These are phyloP conservation scores for Periophthalmodon schlosseri DNA, from an alignment of 2,113 vertebrate species.

Conservation along the genomic window DNA sequence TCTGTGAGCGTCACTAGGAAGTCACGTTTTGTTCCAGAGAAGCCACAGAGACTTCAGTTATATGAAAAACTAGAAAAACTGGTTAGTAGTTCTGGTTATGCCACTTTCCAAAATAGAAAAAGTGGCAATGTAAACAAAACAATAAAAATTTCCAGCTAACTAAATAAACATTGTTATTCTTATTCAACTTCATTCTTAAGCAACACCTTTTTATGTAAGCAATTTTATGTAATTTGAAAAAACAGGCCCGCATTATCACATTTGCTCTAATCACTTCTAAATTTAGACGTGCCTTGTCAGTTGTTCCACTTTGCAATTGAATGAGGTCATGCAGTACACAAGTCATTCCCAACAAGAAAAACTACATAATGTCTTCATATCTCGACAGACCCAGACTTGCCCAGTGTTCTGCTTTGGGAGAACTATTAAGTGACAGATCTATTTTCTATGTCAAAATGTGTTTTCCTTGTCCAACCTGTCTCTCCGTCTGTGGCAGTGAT, in stretches of 20 bases:
- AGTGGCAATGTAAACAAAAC: neutral
- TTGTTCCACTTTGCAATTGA: constrained; percentile 28
- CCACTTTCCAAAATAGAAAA: neutral
- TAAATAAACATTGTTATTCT: neutral
- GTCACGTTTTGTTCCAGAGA: neutral
- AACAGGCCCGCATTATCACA: neutral
- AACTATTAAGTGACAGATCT: neutral
- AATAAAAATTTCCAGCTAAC: neutral
- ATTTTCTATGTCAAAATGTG: neutral
- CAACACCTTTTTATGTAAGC: neutral
- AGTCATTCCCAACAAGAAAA: constrained; percentile 29
- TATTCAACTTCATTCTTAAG: neutral
- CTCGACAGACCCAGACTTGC: constrained; percentile 32
- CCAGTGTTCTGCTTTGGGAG: neutral
- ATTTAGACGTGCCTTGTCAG: constrained; percentile 42
- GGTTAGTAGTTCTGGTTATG: neutral
- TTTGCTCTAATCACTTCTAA: neutral
- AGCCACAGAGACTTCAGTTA: neutral
- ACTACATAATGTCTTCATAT: constrained; percentile 1
- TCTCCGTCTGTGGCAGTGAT: constrained; percentile 1
- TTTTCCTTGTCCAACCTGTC: neutral
- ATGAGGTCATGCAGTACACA: constrained; percentile 41
- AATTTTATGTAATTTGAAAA: neutral
- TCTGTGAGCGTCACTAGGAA: neutral
- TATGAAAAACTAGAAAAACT: neutral